These are phyloP conservation scores for Nemurella pictetii DNA, from an alignment of 2,888 invertebrate genomes.

Conservation along the genomic window DNA sequence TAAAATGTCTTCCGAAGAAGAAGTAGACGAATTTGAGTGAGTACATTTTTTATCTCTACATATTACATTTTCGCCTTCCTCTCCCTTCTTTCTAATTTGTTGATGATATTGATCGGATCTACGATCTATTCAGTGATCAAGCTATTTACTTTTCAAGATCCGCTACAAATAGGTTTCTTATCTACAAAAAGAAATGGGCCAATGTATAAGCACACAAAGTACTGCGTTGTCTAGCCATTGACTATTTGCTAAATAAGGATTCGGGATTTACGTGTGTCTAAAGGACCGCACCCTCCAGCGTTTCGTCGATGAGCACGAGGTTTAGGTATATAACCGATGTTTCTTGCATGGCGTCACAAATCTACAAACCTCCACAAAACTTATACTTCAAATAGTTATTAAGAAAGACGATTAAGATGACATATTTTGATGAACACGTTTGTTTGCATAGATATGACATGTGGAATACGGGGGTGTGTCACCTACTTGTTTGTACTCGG, in stretches of 20 bases:
- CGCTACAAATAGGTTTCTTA: neutral
- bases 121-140: no score
- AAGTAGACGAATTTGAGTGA: slow-evolving; percentile 28
- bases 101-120: neutral
- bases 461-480: neutral
- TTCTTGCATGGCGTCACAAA: neutral
- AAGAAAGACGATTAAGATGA: no score
- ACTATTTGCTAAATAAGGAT: neutral
- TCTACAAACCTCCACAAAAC: neutral
- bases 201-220: neutral
- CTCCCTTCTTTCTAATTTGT: neutral
- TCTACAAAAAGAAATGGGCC: neutral
- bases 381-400: no score
- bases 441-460: neutral
- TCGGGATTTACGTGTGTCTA: neutral
- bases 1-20: slow-evolving; percentile 29
- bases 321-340: neutral
- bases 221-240: neutral
- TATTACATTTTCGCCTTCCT: neutral
- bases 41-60: neutral
- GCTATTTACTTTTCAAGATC: neutral
- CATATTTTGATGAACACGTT: neutral
- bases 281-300: neutral
- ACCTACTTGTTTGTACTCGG: no score
- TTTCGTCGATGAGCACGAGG: no score